Base-by-base conservation (phyloP, 2,797 vertebrate genomes). In the Scleropages formosus region DNA sequence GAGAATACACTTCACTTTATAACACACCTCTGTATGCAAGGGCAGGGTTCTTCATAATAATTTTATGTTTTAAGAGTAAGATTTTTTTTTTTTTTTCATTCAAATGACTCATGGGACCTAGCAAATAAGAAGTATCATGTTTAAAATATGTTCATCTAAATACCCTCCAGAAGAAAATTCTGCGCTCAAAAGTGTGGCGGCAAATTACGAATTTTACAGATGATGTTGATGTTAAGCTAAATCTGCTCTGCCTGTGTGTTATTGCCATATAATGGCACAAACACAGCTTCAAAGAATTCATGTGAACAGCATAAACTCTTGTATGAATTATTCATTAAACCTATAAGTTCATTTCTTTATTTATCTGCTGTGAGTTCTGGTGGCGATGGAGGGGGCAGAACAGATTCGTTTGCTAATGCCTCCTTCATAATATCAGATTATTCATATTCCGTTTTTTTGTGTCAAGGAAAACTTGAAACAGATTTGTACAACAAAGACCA, bases 401-500 rank as follows among this genome's bases (percentile, higher is more conserved):
- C 60, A 44, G 31, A 27, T 49, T 62, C 49, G 70, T 78, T 78
- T 69, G 78, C 74, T 69, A 59, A 71, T 59, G 56, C 73, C 71
- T 63, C 76, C 87, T 86, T 82, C 78, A 82, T 80, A 77, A 83
- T 79, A 79, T 78, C 77, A 79, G 81, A 60, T 65, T 22, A 47
- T 66, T 62, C 18, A 4, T 74, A 60, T 51, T 16, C 56, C 49
- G n/a, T 59, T 10, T 62, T 64, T 73, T 62, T 70, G 61, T 63
- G 75, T 70, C 80, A 83, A 85, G 80, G 74, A 83, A 78, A 86
- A 87, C 78, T 81, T 84, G 80, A 83, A 86, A 86, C 77, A 87
- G 85, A 88, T 91, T 91, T 90, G 88, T 91, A 84, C 88, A 90
- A 89, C 89, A 91, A 90, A 89, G 86, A 86, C 85, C 87, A 82